These are phyloP conservation scores for Drosophila chauvacae DNA, from an alignment of 1,140 invertebrate genomes.

Conservation along the genomic window DNA sequence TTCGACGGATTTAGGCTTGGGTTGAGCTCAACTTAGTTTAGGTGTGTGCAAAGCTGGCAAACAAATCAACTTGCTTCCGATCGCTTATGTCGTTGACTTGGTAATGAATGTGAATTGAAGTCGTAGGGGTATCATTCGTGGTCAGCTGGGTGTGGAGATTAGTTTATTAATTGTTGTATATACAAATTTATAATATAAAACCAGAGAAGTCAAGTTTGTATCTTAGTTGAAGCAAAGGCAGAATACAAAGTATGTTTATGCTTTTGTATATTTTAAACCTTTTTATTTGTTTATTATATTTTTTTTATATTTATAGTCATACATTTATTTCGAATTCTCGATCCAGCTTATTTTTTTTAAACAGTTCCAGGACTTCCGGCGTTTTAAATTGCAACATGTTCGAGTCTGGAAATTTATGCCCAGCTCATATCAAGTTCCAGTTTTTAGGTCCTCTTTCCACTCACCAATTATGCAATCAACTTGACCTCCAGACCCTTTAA, in stretches of 20 bases:
- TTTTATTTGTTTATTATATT: neutral
- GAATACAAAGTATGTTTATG: neutral
- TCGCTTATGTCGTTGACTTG: slow-evolving; percentile 5
- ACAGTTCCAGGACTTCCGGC: neutral
- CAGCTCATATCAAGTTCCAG: slow-evolving; percentile 2
- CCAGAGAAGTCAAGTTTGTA: neutral
- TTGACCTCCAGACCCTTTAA: slow-evolving; percentile 29
- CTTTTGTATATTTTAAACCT: neutral
- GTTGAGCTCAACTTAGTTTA: neutral
- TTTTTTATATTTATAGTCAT: neutral
- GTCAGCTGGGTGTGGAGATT: neutral
- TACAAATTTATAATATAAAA: no score
- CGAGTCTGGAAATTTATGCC: neutral
- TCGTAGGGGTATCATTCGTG: neutral
- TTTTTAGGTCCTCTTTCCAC: slow-evolving; percentile 10
- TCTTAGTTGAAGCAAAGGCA: neutral
- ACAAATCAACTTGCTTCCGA: slow-evolving; percentile 1
- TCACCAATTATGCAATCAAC: slow-evolving; percentile 41
- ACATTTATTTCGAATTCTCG: neutral
- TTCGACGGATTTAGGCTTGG: slow-evolving; percentile 7
- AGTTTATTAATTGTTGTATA: neutral
- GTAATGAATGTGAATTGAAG: slow-evolving; percentile 8
- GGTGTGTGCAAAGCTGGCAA: no score
- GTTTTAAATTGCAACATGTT: neutral
- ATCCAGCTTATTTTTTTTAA: neutral